phyloP scores from a whole-genome alignment of 2,888 invertebrate species.

The Drosophila mayaguana region DNA sequence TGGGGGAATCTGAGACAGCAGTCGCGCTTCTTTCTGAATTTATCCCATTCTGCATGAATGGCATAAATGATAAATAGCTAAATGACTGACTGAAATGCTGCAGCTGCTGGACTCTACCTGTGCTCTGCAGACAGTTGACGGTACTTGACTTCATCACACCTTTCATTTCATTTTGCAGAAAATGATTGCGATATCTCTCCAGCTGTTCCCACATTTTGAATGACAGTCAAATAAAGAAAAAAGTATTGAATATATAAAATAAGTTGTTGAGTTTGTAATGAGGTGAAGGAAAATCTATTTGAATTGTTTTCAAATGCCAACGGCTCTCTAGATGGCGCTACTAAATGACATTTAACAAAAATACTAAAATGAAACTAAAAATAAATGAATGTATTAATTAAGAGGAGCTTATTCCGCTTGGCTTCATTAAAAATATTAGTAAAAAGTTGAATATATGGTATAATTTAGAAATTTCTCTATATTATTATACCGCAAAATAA shows the following conservation, averaged over 20 bases:
- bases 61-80: too few relatives aligned
- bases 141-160: conserved; percentile 50
- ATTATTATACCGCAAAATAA: background rate
- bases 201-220: conserved; percentile 80
- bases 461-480: too few relatives aligned
- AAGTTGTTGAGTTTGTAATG: background rate
- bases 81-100: background rate
- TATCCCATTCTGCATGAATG: conserved; percentile 47
- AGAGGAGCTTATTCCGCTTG: too few relatives aligned
- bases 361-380: background rate
- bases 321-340: conserved; percentile 7
- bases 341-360: background rate
- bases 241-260: conserved; percentile 4
- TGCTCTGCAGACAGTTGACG: conserved; percentile 52
- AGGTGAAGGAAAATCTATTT: conserved; percentile 7
- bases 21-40: conserved; percentile 34
- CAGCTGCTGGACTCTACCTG: conserved; percentile 25
- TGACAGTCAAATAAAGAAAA: background rate
- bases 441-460: too few relatives aligned
- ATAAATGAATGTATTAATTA: background rate
- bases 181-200: conserved; percentile 76
- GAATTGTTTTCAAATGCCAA: conserved; percentile 30
- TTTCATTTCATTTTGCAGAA: conserved; percentile 69
- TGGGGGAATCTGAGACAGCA: conserved; percentile 33
- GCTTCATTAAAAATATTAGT: too few relatives aligned